Evolutionary conservation across 2,888 invertebrate genomes (phyloP), one percentile per base, ranked within the genome.

Genomic region (Gymnocheta viridis): DNA sequence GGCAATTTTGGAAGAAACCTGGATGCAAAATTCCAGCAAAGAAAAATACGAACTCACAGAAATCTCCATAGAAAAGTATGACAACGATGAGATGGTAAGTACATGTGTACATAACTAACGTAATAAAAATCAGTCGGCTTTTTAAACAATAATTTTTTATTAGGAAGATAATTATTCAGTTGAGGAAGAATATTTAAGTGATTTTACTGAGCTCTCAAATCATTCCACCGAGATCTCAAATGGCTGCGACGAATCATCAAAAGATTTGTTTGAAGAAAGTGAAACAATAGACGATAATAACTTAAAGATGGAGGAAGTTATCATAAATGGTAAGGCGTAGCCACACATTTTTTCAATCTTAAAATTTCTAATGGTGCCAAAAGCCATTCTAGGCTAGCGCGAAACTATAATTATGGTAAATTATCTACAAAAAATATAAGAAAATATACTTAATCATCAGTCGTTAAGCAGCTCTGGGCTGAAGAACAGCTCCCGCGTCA

Each of bases 1-100:
- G 14, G 78, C 70, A n/a, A 82, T 86, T 10, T 67, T 88, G 17
- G 76, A 85, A 35, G 74, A 83, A 32, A 70, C 70, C 29, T 49
- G 56, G 17, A 12, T 10, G 5, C 54, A 54, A 62, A 56, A 38
- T 47, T 14, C 7, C 22, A 49, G 29, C 38, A 64, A 56, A 10
- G 67, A 64, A 41, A 24, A 4, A 6, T 38, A 70, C 17, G 64
- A 83, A 80, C 56, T 24, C 76, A 24, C 74, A 62, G 56, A 82
- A 85, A 73, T 58, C 54, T 6, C 32, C 4, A 66, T 72, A 38
- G 78, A 72, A 72, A 69, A 62, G 17, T 22, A 6, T 32, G 67
- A 62, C 9, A 14, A 10, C 7, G 29, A 1, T 5, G 24, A 14
- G 0, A 22, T 12, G 24, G 76, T 76, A 66, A 62, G 49, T 29